Base-by-base conservation (phyloP, 2,888 invertebrate species). In the Aethes cnicana region DNA sequence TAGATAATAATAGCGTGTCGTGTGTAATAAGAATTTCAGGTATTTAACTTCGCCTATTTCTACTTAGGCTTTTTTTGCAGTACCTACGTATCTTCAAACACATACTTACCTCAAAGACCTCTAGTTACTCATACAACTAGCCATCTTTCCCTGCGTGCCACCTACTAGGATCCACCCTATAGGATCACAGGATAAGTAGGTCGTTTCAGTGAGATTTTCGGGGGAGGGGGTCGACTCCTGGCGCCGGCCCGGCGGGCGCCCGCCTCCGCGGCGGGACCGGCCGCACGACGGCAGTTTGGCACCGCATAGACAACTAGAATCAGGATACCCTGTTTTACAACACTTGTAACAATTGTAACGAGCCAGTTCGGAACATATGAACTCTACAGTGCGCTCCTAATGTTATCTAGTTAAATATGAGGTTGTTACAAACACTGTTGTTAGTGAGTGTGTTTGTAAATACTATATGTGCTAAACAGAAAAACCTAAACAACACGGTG, bases 221-320 rank as follows among this genome's bases (percentile, higher is more conserved):
- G 57, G 53, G 53, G 57, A 57, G 58, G 54, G 56, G 54, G 56
- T 47, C 39, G 21, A 37, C 36, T 54, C 28, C 35, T 30, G 65
- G 62, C 64, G 64, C 66, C 64, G 33, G 42, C 9, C 43, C 23
- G 68, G 56, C 68, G 67, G 63, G 66, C 59, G 59, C 52, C 60
- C 44, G 32, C 21, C 25, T 43, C 35, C 9, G 41, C 33, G 44
- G 35, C 26, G 25, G 33, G 18, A 11, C n/a, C 4, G 28, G 16
- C 6, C 18, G 8, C 20, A n/a, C n/a, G 25, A 6, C 14, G 12
- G 16, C n/a, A 42, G 41, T 28, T 28, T 9, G 41, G 28, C 28
- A 4, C 28, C 17, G 26, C 16, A n/a, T n/a, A n/a, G n/a, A 11
- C 36, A 12, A 16, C 16, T 23, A 23, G 7, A 25, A 25, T n/a